These are phyloP conservation scores for Oriolus oriolus DNA, from an alignment of 2,113 vertebrate species.

Conservation along the genomic window DNA sequence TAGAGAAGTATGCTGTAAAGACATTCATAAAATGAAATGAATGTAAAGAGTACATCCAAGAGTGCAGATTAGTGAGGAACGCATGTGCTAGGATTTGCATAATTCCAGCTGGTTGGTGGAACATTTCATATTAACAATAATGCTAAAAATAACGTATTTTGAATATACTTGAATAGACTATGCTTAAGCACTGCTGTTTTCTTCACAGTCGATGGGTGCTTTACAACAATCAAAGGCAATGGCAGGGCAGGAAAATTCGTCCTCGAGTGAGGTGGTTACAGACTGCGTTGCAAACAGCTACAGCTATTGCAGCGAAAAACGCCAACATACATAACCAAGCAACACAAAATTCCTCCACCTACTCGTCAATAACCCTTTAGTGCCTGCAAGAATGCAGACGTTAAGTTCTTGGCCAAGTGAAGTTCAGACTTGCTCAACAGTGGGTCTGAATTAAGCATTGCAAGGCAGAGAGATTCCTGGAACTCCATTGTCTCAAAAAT, in stretches of 20 bases:
- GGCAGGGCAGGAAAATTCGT: slow-evolving; percentile 19
- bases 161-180: slow-evolving; percentile 57
- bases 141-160: slow-evolving; percentile 68
- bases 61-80: slow-evolving; percentile 43
- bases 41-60: slow-evolving; percentile 58
- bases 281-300: slow-evolving; percentile 12
- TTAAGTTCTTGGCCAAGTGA: not conserved
- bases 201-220: slow-evolving; percentile 29
- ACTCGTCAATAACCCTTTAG: not conserved
- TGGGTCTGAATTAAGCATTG: not conserved
- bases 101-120: slow-evolving; percentile 60
- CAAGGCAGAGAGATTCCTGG: not conserved
- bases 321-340: not conserved
- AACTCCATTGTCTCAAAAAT: not conserved
- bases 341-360: not conserved
- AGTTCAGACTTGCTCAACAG: not conserved
- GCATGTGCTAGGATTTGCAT: slow-evolving; percentile 55
- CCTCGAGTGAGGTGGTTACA: slow-evolving; percentile 1
- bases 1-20: slow-evolving; percentile 46
- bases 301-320: slow-evolving; percentile 2
- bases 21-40: slow-evolving; percentile 63
- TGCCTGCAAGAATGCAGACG: not conserved
- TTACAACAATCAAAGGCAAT: slow-evolving; percentile 19
- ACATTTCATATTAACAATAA: slow-evolving; percentile 51
- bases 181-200: slow-evolving; percentile 12